Evolutionary conservation across 2,797 vertebrate genomes (phyloP).

Genomic region (Rachycentron canadum): DNA sequence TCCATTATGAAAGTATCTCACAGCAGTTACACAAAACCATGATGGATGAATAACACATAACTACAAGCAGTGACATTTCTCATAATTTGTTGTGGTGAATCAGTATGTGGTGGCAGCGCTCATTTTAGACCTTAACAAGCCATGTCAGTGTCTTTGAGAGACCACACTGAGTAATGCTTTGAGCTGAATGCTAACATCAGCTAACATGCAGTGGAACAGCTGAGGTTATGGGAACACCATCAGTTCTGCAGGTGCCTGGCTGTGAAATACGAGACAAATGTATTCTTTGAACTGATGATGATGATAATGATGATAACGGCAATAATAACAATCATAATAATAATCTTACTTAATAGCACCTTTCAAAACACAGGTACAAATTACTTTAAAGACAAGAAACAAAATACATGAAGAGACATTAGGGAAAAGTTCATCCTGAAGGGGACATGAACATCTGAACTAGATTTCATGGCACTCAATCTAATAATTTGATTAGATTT

Average conservation of each 20-base stretch:
- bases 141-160: not conserved
- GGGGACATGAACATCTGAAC: not conserved
- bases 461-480: not conserved
- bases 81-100: conserved; percentile 1
- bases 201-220: not conserved
- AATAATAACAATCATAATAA: too few relatives aligned
- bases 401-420: too few relatives aligned
- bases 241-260: not conserved
- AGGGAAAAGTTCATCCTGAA: too few relatives aligned
- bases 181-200: not conserved
- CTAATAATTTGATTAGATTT: not conserved
- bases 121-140: conserved; percentile 3
- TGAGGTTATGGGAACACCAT: not conserved
- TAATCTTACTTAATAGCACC: too few relatives aligned
- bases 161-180: not conserved
- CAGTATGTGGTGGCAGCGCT: not conserved
- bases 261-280: not conserved
- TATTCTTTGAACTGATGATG: not conserved
- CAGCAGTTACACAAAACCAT: conserved; percentile 9
- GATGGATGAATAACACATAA: conserved; percentile 14
- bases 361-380: too few relatives aligned
- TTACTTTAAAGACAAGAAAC: too few relatives aligned
- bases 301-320: not conserved
- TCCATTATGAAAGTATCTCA: conserved; percentile 15
- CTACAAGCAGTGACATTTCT: conserved; percentile 1